Conservation (phyloP, 2,797 vertebrate genomes). For the Amblyraja radiata region DNA sequence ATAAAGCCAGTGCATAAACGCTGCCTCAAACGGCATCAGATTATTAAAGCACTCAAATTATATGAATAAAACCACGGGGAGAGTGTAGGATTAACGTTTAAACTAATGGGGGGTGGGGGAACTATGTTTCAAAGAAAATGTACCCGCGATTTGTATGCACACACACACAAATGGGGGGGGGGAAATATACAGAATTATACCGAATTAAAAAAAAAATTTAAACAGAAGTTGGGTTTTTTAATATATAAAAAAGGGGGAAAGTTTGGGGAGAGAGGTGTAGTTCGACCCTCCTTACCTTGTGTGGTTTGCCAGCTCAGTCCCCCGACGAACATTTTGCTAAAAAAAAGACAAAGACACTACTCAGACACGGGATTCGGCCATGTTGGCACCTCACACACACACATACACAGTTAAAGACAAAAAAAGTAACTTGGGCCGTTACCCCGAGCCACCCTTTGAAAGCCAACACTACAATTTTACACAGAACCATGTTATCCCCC, state of each 20-base stretch:
- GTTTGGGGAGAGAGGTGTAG: constrained; percentile 9
- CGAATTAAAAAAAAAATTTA: neutral
- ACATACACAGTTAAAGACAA: constrained; percentile 41
- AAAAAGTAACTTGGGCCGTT: constrained; percentile 55
- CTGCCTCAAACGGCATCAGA: neutral
- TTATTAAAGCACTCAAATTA: neutral
- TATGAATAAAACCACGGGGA: neutral
- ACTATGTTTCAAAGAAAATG: neutral
- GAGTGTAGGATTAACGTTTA: neutral
- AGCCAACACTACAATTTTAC: constrained; percentile 23
- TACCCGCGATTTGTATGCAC: constrained; percentile 6
- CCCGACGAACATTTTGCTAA: constrained; percentile 97
- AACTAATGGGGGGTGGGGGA: neutral
- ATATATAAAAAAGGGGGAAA: neutral
- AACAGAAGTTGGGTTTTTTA: neutral
- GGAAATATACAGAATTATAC: no score
- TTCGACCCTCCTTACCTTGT: constrained; percentile 77
- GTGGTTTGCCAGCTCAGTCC: constrained; percentile 96
- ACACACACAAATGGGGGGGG: neutral
- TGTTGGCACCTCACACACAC: constrained; percentile 59
- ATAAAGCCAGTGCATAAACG: neutral
- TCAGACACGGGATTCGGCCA: constrained; percentile 62
- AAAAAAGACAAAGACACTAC: constrained; percentile 41
- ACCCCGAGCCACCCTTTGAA: constrained; percentile 40
- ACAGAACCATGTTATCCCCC: neutral